Base-by-base conservation (phyloP, 1,140 invertebrate species). In the Platyscapa corneri region DNA sequence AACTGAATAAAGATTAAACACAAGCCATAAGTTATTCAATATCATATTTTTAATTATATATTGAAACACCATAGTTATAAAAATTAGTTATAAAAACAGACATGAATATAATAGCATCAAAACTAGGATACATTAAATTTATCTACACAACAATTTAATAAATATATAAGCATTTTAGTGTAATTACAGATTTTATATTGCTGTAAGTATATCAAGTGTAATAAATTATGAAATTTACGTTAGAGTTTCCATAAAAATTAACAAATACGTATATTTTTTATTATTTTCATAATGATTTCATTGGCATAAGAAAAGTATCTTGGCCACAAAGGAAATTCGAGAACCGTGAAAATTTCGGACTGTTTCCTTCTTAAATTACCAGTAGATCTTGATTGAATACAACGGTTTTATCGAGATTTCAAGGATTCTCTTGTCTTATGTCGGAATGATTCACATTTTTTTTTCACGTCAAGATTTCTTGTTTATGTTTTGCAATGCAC, bases 381-480 rank as follows among this genome's bases (percentile, higher is more conserved):
- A 42, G 76, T n/a, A 79, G 46, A 84, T 84, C 83, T 84, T 79
- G 64, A 84, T 84, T 72, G 46, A 84, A 79, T 79, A 27, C 67
- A 80, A 65, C 53, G 67, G 64, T 81, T 85, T 81, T 74, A 74
- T 81, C 83, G 77, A 70, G 34, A 60, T 85, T 85, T 80, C 83
- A 85, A 85, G 77, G 83, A 85, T 85, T 70, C 67, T 67, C 60
- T 85, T 85, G 83, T 85, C 56, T 85, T 81, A 64, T 2, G 7
- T 64, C 8, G 18, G 65, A 60, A 81, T 85, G 78, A 85, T 49
- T 85, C 77, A 75, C 64, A 49, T 64, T 67, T 67, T 76, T 23
- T 76, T 80, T 85, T 75, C 67, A 56, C 60, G 83, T 79, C 76
- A 46, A 84, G 77, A 53, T 85, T 85, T 81, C 83, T 81, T 49